Evolutionary conservation across 1,140 invertebrate species (phyloP), one percentile per base, ranked within the genome.

Genomic region (Penaeus japonicus): DNA sequence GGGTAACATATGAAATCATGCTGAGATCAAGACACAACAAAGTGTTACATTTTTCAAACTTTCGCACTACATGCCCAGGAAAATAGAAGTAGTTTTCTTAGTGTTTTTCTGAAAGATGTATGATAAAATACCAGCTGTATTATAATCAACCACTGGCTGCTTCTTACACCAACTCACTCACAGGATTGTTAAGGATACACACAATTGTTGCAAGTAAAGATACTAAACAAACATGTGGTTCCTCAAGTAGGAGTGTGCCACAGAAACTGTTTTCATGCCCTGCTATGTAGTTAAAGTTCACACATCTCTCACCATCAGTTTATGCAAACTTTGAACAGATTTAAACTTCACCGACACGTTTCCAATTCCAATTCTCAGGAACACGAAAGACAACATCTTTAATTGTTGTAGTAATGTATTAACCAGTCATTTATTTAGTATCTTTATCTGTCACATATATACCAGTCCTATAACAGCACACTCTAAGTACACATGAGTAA

Each of bases 391-490:
- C 47, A 39, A 39, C 7, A 47, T 47, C 47, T 47, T 47, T 47
- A 7, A 47, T 15, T 47, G 10, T 47, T 47, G 47, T 47, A 47
- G 47, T 7, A 47, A 47, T 47, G 47, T 47, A 47, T 15, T 15
- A 47, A 47, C 47, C 47, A 47, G 47, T 47, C 47, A 47, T 47
- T 47, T 47, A 47, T 47, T 47, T 70, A n/a, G 81, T 84, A 79
- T 87, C 79, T 84, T 88, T 88, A 83, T 73, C 27, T 62, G 65
- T 84, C 79, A 88, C 79, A 59, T 59, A 59, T 57, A 83, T 55
- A 82, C 57, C 79, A 88, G 87, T 83, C 87, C 57, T 87, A 87
- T 78, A 88, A 83, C 87, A 77, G 87, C 87, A 88, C 80, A 78
- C 86, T 54, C 84, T 83, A 88, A 88, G 87, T 88, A 88, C 87